These are phyloP conservation scores for Cyrtonyx montezumae DNA, from an alignment of 2,113 vertebrate species.

Conservation along the genomic window DNA sequence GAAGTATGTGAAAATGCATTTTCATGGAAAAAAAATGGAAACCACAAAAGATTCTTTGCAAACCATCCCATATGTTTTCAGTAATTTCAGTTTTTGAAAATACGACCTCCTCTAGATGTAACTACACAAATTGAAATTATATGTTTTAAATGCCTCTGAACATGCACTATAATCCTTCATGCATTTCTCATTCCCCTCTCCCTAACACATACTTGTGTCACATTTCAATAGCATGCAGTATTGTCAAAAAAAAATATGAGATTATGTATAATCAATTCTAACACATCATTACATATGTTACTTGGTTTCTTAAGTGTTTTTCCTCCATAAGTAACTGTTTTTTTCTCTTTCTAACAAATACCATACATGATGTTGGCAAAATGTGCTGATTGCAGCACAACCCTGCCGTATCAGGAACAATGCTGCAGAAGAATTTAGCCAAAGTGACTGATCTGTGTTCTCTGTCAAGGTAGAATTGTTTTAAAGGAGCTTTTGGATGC, in stretches of 20 bases:
- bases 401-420: background rate
- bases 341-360: background rate
- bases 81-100: background rate
- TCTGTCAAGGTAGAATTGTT: fast-evolving
- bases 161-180: background rate
- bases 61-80: background rate
- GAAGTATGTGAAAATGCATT: background rate
- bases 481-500: background rate
- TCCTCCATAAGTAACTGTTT: background rate
- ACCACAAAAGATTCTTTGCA: background rate
- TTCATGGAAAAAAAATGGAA: background rate
- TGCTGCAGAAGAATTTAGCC: background rate
- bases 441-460: background rate
- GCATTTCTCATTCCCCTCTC: background rate
- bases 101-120: background rate
- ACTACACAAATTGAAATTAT: background rate
- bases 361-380: fast-evolving
- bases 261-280: background rate
- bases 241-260: conserved; percentile 2
- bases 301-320: background rate
- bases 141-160: background rate
- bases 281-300: background rate
- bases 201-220: background rate
- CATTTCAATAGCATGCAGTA: background rate
- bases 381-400: fast-evolving